A percentile compares a stretch with the other conserved stretches of the same genome.
Conservation (phyloP, 2,888 invertebrate species). For the Tenthredo mesomela region DNA sequence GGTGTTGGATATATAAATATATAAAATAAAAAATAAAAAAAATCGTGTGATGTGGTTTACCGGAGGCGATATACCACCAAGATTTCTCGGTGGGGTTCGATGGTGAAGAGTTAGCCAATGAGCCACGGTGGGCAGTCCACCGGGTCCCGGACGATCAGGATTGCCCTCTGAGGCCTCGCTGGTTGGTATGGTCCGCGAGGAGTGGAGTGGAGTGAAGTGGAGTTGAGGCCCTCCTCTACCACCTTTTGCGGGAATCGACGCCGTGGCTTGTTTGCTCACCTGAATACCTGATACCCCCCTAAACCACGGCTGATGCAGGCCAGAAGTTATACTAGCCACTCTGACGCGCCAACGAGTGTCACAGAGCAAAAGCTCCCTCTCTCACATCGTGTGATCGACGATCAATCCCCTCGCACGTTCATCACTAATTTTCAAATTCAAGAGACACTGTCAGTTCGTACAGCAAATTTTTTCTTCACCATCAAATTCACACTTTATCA, state of each 20-base stretch:
- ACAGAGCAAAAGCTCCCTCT: not conserved
- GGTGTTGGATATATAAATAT: no score
- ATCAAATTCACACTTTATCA: not conserved
- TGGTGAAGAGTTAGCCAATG: slow-evolving; percentile 71
- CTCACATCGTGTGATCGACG: not conserved
- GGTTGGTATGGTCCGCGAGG: slow-evolving; percentile 47
- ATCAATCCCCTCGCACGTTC: not conserved
- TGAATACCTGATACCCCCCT: slow-evolving; percentile 33
- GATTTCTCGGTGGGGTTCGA: slow-evolving; percentile 33
- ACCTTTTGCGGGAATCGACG: slow-evolving; percentile 43
- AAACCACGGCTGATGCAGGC: not conserved
- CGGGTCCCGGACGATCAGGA: slow-evolving; percentile 53
- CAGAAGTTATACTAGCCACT: slow-evolving; percentile 20
- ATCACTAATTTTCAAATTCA: not conserved
- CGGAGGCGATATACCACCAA: slow-evolving; percentile 14
- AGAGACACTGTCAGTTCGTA: not conserved
- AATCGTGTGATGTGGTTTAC: not conserved
- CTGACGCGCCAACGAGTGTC: slow-evolving; percentile 31
- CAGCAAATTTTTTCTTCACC: not conserved
- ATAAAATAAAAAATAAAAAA: not conserved
- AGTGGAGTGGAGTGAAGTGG: slow-evolving; percentile 11
- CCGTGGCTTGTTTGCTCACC: slow-evolving; percentile 49
- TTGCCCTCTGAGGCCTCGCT: slow-evolving; percentile 32
- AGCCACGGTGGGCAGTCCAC: slow-evolving; percentile 75
- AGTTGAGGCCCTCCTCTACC: slow-evolving; percentile 28